Conservation (phyloP, 2,113 vertebrate genomes). For the Eublepharis macularius region DNA sequence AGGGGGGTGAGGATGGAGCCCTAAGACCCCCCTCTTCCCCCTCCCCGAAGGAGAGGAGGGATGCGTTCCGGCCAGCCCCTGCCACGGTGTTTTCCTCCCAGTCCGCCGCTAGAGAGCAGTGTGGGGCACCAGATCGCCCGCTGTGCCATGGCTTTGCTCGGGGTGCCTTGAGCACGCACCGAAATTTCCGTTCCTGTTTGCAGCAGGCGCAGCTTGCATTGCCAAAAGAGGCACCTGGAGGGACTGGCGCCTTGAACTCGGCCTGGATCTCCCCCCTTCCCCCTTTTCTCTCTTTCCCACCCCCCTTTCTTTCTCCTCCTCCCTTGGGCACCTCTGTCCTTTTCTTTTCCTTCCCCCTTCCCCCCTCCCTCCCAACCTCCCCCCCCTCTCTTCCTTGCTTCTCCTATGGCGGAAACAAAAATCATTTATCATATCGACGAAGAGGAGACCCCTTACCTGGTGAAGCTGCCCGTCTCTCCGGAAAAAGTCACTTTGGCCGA, state of each 20-base stretch:
- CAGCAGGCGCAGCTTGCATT: conserved; percentile 72
- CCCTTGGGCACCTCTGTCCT: not conserved
- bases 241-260: conserved; percentile 56
- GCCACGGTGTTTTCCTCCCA: not conserved
- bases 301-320: conserved; percentile 59
- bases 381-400: conserved; percentile 24
- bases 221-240: conserved; percentile 65
- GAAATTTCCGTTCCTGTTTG: conserved; percentile 87
- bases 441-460: conserved; percentile 97
- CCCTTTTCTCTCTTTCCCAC: conserved; percentile 74
- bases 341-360: conserved; percentile 66
- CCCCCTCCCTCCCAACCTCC: conserved; percentile 37
- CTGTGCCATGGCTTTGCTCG: not conserved
- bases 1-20: too few relatives aligned
- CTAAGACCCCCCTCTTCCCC: not conserved
- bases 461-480: conserved; percentile 91
- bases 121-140: conserved; percentile 62
- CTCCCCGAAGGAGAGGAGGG: not conserved
- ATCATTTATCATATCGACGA: conserved; percentile 98
- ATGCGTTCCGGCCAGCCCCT: not conserved
- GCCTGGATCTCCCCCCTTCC: conserved; percentile 56
- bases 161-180: conserved; percentile 74
- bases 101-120: conserved; percentile 78
- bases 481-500: conserved; percentile 95
- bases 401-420: conserved; percentile 98